These are phyloP conservation scores for Morphnarchus princeps DNA, from an alignment of 2,113 vertebrate species.

Conservation along the genomic window DNA sequence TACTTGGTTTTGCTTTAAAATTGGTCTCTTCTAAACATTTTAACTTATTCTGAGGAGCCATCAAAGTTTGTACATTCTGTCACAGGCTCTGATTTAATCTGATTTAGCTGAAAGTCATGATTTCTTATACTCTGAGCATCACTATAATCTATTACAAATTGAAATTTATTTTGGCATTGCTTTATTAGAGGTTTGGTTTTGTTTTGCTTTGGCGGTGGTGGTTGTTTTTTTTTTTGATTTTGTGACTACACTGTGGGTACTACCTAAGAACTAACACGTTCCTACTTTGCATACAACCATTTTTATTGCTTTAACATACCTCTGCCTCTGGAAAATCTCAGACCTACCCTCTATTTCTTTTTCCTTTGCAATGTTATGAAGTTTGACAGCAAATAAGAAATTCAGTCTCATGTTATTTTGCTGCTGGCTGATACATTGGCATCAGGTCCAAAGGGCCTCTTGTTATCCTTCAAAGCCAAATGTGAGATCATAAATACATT, in stretches of 20 bases:
- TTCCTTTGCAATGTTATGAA: constrained; percentile 11
- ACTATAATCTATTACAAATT: neutral
- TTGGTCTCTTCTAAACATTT: neutral
- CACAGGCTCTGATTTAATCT: neutral
- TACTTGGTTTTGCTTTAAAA: neutral
- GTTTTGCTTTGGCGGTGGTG: neutral
- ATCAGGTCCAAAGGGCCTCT: neutral
- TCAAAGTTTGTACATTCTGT: neutral
- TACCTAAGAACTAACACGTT: neutral
- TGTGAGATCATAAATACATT: neutral
- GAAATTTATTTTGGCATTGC: neutral
- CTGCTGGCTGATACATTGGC: neutral
- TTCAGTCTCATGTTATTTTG: constrained; percentile 25
- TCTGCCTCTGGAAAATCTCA: neutral
- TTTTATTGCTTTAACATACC: neutral
- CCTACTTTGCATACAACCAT: neutral
- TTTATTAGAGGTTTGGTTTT: neutral
- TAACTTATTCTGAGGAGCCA: neutral
- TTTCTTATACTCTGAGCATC: neutral
- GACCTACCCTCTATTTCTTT: neutral
- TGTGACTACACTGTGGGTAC: neutral
- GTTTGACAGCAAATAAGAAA: constrained; percentile 44
- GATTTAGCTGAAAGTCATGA: neutral
- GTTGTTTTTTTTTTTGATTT: neutral
- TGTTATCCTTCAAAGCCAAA: constrained; percentile 38